Evolutionary conservation across 2,797 vertebrate species (phyloP).

Genomic region (Cheirogaleus major): DNA sequence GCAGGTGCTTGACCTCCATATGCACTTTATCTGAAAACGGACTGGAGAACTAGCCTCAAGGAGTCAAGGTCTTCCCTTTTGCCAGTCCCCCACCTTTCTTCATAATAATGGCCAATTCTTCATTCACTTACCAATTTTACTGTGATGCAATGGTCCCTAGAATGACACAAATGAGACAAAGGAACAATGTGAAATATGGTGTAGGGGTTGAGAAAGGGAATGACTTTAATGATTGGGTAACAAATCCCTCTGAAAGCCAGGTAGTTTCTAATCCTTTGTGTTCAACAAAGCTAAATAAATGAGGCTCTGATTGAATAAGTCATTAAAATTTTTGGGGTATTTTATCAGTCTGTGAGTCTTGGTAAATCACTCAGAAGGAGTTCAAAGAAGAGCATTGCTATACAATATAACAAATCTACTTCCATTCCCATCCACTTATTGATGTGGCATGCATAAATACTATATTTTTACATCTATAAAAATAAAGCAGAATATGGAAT

Average conservation of each 20-base stretch:
- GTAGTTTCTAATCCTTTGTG: background rate
- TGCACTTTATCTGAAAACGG: background rate
- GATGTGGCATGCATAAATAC: background rate
- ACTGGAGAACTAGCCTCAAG: background rate
- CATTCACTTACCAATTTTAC: background rate
- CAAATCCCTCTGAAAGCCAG: background rate
- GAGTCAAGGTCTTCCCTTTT: background rate
- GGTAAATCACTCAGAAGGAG: background rate
- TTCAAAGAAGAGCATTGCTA: background rate
- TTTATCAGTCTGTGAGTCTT: background rate
- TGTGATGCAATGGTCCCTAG: background rate
- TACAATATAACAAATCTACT: background rate
- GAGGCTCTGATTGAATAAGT: background rate
- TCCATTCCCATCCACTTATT: background rate
- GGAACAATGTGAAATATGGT: background rate
- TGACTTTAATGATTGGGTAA: background rate
- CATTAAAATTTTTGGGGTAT: background rate
- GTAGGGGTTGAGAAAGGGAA: background rate
- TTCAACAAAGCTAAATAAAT: constrained; percentile 22
- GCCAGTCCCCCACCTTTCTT: background rate
- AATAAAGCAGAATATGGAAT: background rate
- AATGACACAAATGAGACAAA: background rate
- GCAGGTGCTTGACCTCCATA: background rate
- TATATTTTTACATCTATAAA: background rate
- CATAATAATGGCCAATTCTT: background rate